Conservation (phyloP, 2,888 invertebrate species). For the Drosophila mayaguana region DNA sequence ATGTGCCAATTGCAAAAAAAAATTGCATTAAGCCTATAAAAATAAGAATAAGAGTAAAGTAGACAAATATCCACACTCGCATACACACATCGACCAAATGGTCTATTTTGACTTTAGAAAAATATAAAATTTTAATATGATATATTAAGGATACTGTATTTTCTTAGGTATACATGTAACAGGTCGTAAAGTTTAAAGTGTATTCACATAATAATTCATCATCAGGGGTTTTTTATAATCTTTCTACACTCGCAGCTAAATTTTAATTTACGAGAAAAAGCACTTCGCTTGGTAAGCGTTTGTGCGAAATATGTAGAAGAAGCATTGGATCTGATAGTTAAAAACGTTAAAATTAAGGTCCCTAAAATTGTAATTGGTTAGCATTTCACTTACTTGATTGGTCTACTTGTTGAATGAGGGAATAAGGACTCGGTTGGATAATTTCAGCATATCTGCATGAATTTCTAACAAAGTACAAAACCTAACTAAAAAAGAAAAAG, state of each 20-base stretch:
- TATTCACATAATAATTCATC: no score
- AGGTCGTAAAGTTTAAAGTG: no score
- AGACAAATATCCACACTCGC: background rate
- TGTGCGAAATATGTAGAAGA: conserved; percentile 9
- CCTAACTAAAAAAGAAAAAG: conserved; percentile 8
- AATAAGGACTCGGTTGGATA: conserved; percentile 70
- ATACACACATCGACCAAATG: conserved; percentile 27
- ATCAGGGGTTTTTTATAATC: no score
- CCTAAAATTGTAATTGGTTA: conserved; percentile 20
- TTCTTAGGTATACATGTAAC: no score
- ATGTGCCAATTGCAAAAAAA: conserved; percentile 70
- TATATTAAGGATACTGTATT: conserved; percentile 26
- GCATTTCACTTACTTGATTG: conserved; percentile 28
- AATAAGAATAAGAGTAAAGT: conserved; percentile 53
- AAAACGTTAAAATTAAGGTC: conserved; percentile 1
- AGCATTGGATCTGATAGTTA: background rate
- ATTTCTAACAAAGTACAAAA: conserved; percentile 80
- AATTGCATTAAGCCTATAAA: conserved; percentile 27
- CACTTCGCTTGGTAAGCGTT: conserved; percentile 1
- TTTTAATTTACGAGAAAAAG: no score
- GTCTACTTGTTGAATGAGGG: conserved; percentile 45
- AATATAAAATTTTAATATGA: conserved; percentile 6
- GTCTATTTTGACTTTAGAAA: conserved; percentile 29
- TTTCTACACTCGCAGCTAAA: no score
- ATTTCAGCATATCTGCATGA: conserved; percentile 78